Conservation (phyloP, 2,888 invertebrate genomes). For the Acronicta leporina region DNA sequence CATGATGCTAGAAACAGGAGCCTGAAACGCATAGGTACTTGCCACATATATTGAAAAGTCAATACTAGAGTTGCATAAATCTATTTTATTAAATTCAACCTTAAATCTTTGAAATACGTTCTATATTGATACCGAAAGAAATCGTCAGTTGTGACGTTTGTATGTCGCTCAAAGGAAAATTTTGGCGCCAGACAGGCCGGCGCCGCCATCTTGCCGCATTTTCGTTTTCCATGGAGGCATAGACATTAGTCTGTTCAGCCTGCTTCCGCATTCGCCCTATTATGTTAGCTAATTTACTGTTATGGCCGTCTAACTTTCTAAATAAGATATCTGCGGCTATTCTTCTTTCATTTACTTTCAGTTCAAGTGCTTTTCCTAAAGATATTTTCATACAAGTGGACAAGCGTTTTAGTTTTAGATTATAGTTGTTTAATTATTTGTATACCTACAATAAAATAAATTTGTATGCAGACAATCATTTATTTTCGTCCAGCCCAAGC, state of each 20-base stretch:
- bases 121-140: neutral
- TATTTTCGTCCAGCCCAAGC: no score
- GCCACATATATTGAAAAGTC: conserved; percentile 64
- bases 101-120: fast-evolving
- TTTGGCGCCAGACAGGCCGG: conserved; percentile 80
- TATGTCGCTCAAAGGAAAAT: conserved; percentile 61
- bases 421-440: no score
- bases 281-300: conserved; percentile 80
- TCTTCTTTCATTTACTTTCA: conserved; percentile 48
- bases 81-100: conserved; percentile 29
- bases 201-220: conserved; percentile 80
- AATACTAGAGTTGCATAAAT: conserved; percentile 59
- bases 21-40: conserved; percentile 48
- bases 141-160: conserved; percentile 54
- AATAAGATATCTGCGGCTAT: conserved; percentile 62
- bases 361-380: conserved; percentile 45
- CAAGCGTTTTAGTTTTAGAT: neutral
- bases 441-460: no score
- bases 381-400: neutral
- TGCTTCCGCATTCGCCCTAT: conserved; percentile 78
- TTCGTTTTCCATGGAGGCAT: conserved; percentile 69
- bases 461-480: no score
- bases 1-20: conserved; percentile 31
- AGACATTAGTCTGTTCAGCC: conserved; percentile 70
- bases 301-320: conserved; percentile 71